A percentile compares a stretch with the other conserved stretches of the same genome.
These are phyloP conservation scores for Phaedon cochleariae DNA, from an alignment of 2,888 invertebrate genomes.

Conservation along the genomic window DNA sequence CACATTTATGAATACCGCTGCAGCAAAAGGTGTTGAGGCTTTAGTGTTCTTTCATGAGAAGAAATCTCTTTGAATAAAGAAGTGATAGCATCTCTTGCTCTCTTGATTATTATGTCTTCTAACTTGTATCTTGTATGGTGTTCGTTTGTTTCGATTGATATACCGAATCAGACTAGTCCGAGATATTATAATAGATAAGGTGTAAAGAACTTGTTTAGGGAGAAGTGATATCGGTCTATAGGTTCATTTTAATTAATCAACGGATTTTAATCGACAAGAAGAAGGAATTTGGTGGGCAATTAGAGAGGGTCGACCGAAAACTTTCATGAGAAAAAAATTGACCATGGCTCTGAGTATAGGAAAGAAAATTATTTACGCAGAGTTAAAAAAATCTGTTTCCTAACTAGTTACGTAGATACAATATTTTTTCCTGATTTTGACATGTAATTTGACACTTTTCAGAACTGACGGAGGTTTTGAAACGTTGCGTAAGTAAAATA, in stretches of 20 bases:
- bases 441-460: no score
- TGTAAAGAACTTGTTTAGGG: slow-evolving; percentile 24
- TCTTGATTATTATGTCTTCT: slow-evolving; percentile 10
- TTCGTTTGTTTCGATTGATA: slow-evolving; percentile 23
- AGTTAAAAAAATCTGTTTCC: no score
- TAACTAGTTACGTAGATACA: no score
- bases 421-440: no score
- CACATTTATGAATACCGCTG: no score
- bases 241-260: slow-evolving; percentile 29
- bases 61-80: slow-evolving; percentile 9
- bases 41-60: no score
- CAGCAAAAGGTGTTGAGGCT: no score
- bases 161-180: slow-evolving; percentile 20
- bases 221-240: slow-evolving; percentile 22
- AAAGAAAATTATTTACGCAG: no score
- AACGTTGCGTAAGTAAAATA: no score
- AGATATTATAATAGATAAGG: slow-evolving; percentile 29
- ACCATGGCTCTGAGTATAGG: no score
- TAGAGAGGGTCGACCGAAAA: slow-evolving; percentile 13
- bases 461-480: no score
- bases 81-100: slow-evolving; percentile 3
- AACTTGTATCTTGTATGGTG: slow-evolving; percentile 14
- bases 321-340: slow-evolving; percentile 4
- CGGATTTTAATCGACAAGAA: slow-evolving; percentile 21
- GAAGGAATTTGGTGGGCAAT: slow-evolving; percentile 21